Base-by-base conservation (phyloP, 2,113 vertebrate genomes). In the Ifrita kowaldi region DNA sequence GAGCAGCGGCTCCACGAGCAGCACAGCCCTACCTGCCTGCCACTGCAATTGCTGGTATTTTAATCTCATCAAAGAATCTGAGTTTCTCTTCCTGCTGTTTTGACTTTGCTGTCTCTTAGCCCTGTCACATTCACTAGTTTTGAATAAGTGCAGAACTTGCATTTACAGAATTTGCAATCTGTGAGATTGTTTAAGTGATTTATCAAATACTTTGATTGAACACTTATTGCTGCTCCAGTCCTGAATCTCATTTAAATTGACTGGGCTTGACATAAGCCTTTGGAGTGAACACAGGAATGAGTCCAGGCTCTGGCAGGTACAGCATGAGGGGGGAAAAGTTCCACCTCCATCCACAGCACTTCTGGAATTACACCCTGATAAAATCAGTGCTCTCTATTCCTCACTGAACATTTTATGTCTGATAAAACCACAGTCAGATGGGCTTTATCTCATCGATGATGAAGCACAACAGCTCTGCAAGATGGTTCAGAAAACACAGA, bases 151-250 rank as follows among this genome's bases (percentile, higher is more conserved):
- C 95, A 97, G 95, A 60, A 95, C 90, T 97, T 84, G 92, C 93
- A 90, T 94, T 97, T 97, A 96, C 84, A 96, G 96, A 95, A 97
- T 96, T 96, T 95, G 95, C 95, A 96, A 96, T 95, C 93, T 90
- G 96, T 78, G 27, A 93, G 96, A 95, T 92, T 91, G 96, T 95
- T 96, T 97, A 97, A 97, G 95, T 90, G 96, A 96, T 97, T 97
- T 95, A 97, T 97, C 96, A 95, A 97, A 97, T 78, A 53, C 95
- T 95, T 95, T 91, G 95, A 97, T 94, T 87, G 91, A 96, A 95
- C 94, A 68, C 93, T 96, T 95, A 92, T 83, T 92, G 96, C 95
- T 75, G 47, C 78, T 92, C 83, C 87, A 82, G 71, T 76, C 56
- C 92, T 97, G 96, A 97, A 93, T 85, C 95, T 96, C 94, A 93